These are phyloP conservation scores for Mastomys natalensis DNA, from an alignment of 2,113 vertebrate genomes.

Conservation along the genomic window DNA sequence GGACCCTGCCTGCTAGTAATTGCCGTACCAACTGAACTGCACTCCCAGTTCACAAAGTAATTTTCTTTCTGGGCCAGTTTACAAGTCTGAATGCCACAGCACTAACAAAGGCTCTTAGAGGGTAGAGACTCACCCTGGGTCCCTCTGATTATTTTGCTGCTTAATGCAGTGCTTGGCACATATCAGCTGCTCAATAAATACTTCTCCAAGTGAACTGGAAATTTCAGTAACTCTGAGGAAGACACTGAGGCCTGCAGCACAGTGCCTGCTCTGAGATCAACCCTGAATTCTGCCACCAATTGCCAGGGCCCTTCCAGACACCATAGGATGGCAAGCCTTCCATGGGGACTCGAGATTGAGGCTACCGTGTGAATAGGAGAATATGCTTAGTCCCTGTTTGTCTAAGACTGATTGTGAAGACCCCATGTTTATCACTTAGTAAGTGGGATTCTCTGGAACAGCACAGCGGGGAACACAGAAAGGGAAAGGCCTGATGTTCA, in stretches of 20 bases:
- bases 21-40: background rate
- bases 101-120: background rate
- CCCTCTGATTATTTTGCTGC: background rate
- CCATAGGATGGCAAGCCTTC: background rate
- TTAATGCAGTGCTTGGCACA: background rate
- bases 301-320: background rate
- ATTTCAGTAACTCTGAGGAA: background rate
- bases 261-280: background rate
- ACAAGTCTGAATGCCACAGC: background rate
- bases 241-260: rapidly evolving
- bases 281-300: background rate
- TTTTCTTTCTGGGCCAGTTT: background rate
- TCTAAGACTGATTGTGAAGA: background rate
- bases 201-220: background rate
- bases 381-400: background rate
- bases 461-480: rapidly evolving
- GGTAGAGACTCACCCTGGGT: background rate
- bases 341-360: background rate
- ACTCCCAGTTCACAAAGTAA: background rate
- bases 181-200: background rate
- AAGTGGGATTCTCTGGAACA: background rate
- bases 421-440: background rate
- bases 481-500: background rate
- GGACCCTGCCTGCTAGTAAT: background rate
- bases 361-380: background rate